A percentile compares a stretch with the other conserved stretches of the same genome.
Evolutionary conservation across 2,888 invertebrate species (phyloP).

Genomic region (Cybosia mesomella): DNA sequence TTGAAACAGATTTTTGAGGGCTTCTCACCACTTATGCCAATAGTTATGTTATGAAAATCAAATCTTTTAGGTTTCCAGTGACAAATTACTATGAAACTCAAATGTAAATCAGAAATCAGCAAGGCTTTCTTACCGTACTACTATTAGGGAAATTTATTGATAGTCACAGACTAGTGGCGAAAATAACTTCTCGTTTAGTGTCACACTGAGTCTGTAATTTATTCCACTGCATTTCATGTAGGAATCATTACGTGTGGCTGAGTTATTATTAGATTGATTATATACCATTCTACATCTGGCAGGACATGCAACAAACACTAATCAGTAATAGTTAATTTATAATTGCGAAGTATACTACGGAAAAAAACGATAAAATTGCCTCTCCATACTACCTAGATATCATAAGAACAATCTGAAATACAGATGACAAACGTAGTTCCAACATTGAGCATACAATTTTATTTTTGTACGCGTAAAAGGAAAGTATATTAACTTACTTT

Average conservation of each 20-base stretch:
- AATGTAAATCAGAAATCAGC: not conserved
- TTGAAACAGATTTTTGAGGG: not conserved
- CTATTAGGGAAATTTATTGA: not conserved
- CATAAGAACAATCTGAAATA: too few relatives aligned
- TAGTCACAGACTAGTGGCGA: not conserved
- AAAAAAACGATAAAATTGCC: too few relatives aligned
- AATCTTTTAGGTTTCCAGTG: not conserved
- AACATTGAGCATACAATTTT: too few relatives aligned
- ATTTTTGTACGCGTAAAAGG: too few relatives aligned
- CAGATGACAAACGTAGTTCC: too few relatives aligned
- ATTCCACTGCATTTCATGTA: not conserved
- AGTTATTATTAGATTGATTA: not conserved
- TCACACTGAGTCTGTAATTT: conserved; percentile 15
- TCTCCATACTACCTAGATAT: too few relatives aligned
- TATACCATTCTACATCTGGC: not conserved
- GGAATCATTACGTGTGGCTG: not conserved
- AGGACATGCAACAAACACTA: not conserved
- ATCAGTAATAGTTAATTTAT: not conserved
- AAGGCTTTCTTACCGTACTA: not conserved
- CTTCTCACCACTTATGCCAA: not conserved
- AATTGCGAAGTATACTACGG: not conserved
- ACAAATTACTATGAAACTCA: not conserved
- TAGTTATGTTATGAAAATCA: not conserved
- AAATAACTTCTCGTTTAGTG: not conserved
- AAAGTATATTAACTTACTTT: not conserved